These are phyloP conservation scores for Cairina moschata DNA, from an alignment of 2,113 vertebrate genomes.

Conservation along the genomic window DNA sequence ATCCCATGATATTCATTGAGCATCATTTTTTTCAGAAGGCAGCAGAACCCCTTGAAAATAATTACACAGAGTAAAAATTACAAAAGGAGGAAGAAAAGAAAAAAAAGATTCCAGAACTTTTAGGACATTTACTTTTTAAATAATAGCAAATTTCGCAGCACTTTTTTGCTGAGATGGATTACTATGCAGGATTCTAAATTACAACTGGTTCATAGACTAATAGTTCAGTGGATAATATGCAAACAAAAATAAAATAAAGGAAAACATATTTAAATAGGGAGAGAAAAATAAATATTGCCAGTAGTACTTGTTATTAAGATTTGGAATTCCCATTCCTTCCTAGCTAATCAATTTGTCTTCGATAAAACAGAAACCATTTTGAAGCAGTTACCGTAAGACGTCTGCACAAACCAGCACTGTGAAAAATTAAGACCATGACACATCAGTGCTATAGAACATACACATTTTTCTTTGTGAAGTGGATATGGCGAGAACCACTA, in stretches of 20 bases:
- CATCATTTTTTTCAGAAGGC: background rate
- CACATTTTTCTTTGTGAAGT: background rate
- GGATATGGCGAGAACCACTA: background rate
- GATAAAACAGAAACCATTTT: conserved; percentile 14
- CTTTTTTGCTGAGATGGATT: background rate
- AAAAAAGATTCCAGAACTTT: background rate
- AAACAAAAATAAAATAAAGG: background rate
- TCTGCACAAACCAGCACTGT: background rate
- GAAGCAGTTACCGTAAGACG: background rate
- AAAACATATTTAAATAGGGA: background rate
- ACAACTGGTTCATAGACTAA: background rate
- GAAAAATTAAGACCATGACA: background rate
- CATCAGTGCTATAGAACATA: background rate
- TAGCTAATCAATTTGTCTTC: background rate
- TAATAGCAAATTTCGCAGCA: background rate
- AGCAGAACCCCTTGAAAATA: background rate
- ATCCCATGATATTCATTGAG: background rate
- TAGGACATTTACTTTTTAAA: background rate
- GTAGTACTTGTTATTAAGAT: background rate
- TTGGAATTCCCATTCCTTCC: background rate
- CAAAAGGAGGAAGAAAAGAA: background rate
- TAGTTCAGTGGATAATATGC: background rate
- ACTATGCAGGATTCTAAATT: background rate
- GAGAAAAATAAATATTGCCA: background rate
- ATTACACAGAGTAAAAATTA: background rate